A percentile compares a stretch with the other conserved stretches of the same genome.
Conservation (phyloP, 1,140 invertebrate genomes). For the Solenopsis fugax region DNA sequence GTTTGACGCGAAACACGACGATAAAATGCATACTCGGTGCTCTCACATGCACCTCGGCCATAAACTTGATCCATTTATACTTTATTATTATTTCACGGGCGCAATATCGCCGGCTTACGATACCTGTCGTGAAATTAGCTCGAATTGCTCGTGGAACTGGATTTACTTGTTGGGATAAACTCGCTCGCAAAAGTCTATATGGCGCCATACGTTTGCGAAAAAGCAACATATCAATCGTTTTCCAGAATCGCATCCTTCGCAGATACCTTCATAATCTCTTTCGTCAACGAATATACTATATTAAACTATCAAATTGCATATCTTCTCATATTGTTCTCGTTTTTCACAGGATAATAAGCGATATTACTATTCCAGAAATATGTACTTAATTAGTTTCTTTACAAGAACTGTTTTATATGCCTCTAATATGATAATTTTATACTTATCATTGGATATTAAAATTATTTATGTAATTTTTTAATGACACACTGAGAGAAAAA, state of each 20-base stretch:
- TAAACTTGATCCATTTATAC: conserved; percentile 87
- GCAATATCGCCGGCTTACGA: conserved; percentile 84
- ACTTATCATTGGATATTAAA: background rate
- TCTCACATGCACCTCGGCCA: conserved; percentile 76
- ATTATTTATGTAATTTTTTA: background rate
- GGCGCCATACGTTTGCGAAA: background rate
- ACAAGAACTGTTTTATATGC: background rate
- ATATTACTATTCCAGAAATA: background rate
- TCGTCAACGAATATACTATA: conserved; percentile 5
- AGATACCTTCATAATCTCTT: background rate
- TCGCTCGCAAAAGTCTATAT: conserved; percentile 55
- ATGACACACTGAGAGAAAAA: too few relatives aligned
- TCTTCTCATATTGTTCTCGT: background rate
- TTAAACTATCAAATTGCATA: background rate
- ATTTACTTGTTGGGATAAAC: conserved; percentile 77
- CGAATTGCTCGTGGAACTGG: conserved; percentile 82
- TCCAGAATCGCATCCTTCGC: background rate
- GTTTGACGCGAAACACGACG: conserved; percentile 75
- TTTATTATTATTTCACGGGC: conserved; percentile 86
- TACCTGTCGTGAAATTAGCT: conserved; percentile 84
- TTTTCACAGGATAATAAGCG: background rate
- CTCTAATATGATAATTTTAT: background rate
- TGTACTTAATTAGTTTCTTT: background rate
- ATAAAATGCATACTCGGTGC: conserved; percentile 79
- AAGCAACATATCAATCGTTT: conserved; percentile 11